Evolutionary conservation across 2,888 invertebrate species (phyloP), one percentile per base, ranked within the genome.

Genomic region (Julus scandinavius): DNA sequence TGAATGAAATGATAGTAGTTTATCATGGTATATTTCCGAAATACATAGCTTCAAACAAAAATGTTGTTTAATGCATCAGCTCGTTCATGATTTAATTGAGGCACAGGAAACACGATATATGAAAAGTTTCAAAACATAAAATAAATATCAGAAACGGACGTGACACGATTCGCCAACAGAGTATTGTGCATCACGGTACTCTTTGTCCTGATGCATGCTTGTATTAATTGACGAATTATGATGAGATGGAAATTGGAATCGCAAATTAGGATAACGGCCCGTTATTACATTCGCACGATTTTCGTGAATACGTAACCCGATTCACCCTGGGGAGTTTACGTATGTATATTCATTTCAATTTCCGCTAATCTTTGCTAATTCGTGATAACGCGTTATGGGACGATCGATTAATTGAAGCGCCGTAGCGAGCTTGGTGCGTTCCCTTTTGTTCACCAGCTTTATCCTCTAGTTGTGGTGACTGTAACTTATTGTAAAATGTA

Each of bases 391-490:
- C 72, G n/a, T 72, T 29, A n/a, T 72, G 72, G 29, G 29, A 9
- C 72, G 72, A 72, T 72, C 72, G 72, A 72, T 72, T 72, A 72
- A 72, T 72, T 72, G 72, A 72, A 72, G 72, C 20, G 72, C 72
- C 72, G 29, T 72, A 20, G 20, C 17, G 9, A n/a, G 49, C 29
- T 29, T 29, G 29, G 29, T 29, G 1, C 45, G 5, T 7, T 7
- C 45, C 45, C 7, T 45, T 45, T 45, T 45, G 45, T 5, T 45
- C 5, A 45, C 7, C 45, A 45, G 45, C 45, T 45, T 45, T 29
- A 29, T 29, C 29, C 29, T 29, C 5, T 45, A 45, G 45, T 45
- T 45, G 45, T 45, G 45, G 45, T 45, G 7, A 45, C 5, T 45
- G 2, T 45, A 45, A 29, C 29, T 29, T 29, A 29, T 29, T 29